phyloP scores from a whole-genome alignment of 2,797 vertebrate species.

The Gobionotothen gibberifrons region DNA sequence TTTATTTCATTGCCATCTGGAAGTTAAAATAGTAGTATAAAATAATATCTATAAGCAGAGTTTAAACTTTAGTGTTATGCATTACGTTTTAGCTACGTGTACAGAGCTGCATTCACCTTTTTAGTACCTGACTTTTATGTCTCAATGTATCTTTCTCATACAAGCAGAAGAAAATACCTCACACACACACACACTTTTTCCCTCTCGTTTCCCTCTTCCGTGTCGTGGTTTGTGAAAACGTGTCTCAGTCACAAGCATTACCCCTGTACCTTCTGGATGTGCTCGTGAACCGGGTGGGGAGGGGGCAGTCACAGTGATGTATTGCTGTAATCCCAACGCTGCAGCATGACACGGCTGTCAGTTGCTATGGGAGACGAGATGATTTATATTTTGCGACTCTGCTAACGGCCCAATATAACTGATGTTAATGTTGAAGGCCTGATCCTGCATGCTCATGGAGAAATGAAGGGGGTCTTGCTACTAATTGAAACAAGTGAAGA shows the following conservation, averaged over 20 bases:
- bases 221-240: constrained; percentile 24
- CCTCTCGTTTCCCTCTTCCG: constrained; percentile 9
- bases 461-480: constrained; percentile 2
- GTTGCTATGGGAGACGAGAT: constrained; percentile 79
- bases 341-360: constrained; percentile 65
- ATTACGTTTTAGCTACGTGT: background rate
- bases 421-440: constrained; percentile 59
- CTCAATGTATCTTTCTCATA: constrained; percentile 40
- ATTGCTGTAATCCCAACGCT: constrained; percentile 69
- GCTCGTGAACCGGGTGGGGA: constrained; percentile 49
- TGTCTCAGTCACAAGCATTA: constrained; percentile 41
- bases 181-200: background rate
- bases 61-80: no score
- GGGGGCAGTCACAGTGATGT: constrained; percentile 76
- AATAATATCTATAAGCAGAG: no score
- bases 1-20: no score
- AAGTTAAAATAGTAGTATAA: no score
- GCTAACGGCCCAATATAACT: constrained; percentile 60
- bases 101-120: background rate
- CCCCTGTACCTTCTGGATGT: constrained; percentile 66
- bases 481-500: constrained; percentile 18
- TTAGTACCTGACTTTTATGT: constrained; percentile 6
- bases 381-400: constrained; percentile 74
- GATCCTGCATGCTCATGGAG: constrained; percentile 15
- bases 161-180: constrained; percentile 4